Evolutionary conservation across 2,797 vertebrate species (phyloP).

Genomic region (Buceros bicornis): DNA sequence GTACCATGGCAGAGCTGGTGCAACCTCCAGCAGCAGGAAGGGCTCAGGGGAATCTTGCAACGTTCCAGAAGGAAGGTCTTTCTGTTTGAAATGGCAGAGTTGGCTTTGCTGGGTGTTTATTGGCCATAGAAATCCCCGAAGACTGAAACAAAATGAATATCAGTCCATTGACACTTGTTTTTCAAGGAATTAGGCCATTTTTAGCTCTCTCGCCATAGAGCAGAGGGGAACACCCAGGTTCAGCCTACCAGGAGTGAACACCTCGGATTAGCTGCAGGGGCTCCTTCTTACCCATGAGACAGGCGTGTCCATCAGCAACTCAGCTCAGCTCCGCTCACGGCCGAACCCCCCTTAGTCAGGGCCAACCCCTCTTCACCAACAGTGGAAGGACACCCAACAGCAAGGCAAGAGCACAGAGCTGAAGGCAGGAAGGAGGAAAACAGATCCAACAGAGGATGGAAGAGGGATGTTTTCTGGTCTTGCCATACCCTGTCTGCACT

Average conservation of each 20-base stretch:
- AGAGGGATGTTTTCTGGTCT: neutral
- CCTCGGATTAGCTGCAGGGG: neutral
- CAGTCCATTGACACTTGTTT: neutral
- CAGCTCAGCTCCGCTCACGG: neutral
- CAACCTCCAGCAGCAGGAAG: neutral
- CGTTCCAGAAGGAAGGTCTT: neutral
- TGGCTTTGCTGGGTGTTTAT: neutral
- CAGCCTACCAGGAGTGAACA: neutral
- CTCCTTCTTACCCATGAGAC: neutral
- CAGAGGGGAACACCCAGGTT: neutral
- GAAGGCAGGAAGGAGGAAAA: neutral
- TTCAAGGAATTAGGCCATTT: neutral
- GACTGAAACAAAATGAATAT: neutral
- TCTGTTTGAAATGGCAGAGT: neutral
- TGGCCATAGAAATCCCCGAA: neutral
- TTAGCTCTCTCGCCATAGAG: neutral
- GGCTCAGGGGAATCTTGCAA: neutral
- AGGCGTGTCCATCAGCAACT: neutral
- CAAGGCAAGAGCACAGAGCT: neutral
- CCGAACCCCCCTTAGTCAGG: neutral
- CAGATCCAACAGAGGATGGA: accelerated
- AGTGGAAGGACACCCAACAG: neutral
- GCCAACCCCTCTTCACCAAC: too few relatives aligned
- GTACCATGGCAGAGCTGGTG: accelerated
- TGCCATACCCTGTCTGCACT: neutral